phyloP scores from a whole-genome alignment of 1,140 invertebrate genomes.

The Diplogasteroides magnus region DNA sequence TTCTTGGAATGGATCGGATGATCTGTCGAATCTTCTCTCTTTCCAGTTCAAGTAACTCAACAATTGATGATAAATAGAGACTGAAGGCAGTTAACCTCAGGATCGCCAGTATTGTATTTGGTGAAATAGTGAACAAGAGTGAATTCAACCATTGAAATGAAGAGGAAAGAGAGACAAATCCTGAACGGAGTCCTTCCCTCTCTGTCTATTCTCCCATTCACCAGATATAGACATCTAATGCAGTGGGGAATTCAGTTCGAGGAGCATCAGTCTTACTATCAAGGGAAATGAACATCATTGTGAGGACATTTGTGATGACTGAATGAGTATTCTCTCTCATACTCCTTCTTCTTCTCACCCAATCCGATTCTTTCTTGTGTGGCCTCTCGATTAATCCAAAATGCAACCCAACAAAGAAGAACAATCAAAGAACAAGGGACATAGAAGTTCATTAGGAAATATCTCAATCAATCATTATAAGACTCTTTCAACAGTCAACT shows the following conservation, averaged over 20 bases:
- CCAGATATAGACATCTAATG: constrained; percentile 94
- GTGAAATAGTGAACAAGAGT: constrained; percentile 37
- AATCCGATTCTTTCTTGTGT: constrained; percentile 64
- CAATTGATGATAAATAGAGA: too few relatives aligned
- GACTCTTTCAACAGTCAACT: neutral
- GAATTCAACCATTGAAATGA: constrained; percentile 57
- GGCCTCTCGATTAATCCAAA: constrained; percentile 73
- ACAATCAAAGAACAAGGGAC: constrained; percentile 88
- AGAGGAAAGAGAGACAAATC: constrained; percentile 97
- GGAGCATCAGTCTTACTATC: constrained; percentile 27
- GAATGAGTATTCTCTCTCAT: neutral
- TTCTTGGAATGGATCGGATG: constrained; percentile 29
- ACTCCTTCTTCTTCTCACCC: constrained; percentile 54
- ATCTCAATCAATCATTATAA: constrained; percentile 52
- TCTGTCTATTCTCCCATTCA: neutral
- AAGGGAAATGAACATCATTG: constrained; percentile 26
- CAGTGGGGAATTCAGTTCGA: constrained; percentile 88
- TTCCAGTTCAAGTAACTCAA: constrained; percentile 20
- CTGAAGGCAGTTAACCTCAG: too few relatives aligned
- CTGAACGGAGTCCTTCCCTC: neutral
- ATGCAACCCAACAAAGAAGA: constrained; percentile 88
- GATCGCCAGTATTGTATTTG: constrained; percentile 35
- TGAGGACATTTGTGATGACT: constrained; percentile 35
- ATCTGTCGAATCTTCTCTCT: constrained; percentile 29
- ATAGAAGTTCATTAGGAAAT: constrained; percentile 86